Evolutionary conservation across 2,888 invertebrate genomes (phyloP).

Genomic region (Gisinianus flammeolus): DNA sequence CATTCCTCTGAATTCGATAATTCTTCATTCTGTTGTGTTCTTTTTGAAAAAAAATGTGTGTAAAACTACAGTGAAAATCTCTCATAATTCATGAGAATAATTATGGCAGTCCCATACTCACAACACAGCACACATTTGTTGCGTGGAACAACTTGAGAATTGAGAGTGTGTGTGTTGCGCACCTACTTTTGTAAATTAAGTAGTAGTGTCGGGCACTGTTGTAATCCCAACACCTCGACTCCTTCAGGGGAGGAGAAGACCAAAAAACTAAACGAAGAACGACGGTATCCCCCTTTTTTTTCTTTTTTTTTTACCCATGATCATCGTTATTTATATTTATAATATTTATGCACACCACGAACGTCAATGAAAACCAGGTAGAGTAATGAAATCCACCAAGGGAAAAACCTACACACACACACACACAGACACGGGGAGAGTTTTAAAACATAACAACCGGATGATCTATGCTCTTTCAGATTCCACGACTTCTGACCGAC

Average conservation of each 20-base stretch:
- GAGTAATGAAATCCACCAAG: background rate
- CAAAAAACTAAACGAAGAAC: background rate
- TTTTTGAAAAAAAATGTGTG: background rate
- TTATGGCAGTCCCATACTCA: background rate
- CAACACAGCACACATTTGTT: background rate
- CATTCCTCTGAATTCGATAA: no score
- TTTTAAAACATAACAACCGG: slow-evolving; percentile 9
- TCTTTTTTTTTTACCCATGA: slow-evolving; percentile 6
- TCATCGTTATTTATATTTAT: background rate
- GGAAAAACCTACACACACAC: background rate
- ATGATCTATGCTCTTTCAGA: slow-evolving; percentile 3
- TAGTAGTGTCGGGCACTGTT: background rate
- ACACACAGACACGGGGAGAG: no score
- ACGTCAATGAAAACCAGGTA: background rate
- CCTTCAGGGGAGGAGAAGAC: slow-evolving; percentile 7
- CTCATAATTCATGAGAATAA: background rate
- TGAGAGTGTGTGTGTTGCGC: background rate
- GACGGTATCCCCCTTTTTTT: background rate
- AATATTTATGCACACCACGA: slow-evolving; percentile 16
- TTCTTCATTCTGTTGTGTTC: no score
- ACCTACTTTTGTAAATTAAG: background rate
- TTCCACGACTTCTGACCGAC: background rate
- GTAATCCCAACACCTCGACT: background rate
- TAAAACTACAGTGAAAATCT: background rate
- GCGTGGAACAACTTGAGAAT: background rate